Evolutionary conservation across 2,113 vertebrate genomes (phyloP), one percentile per base, ranked within the genome.

Genomic region (Notothenia rossii): DNA sequence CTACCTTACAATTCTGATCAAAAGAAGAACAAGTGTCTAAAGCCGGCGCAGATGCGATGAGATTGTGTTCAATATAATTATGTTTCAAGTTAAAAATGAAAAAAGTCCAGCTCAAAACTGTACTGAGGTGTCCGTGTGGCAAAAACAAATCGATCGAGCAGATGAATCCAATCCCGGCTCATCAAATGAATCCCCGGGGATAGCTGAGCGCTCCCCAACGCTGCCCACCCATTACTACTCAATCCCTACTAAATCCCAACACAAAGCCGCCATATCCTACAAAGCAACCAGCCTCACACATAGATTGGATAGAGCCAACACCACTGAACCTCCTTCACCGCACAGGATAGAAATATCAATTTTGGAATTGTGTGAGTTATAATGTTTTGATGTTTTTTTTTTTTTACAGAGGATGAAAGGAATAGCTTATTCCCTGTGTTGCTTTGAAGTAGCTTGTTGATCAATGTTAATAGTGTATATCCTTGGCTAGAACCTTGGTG

Each of bases 111-210:
- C 73, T 83, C 77, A 77, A 86, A 82, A 70, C 81, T 72, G 72
- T 71, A 86, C 82, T 79, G 78, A 75, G 66, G 79, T 75, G 87
- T 92, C 78, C 65, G 78, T 88, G 88, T 82, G 88, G 89, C 86
- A 83, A 92, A 94, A 94, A 94, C 93, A 94, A 94, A 94, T 94
- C 94, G 76, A 95, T 95, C 84, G 85, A 90, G 85, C 90, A 93
- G 91, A 94, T 93, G 89, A 93, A 91, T 93, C 91, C 93, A 94
- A 93, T 94, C 90, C 85, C 18, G 65, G 77, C 91, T 93, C 92
- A 91, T 93, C 90, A 88, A 82, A 85, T 18, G 88, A 86, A 91
- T 93, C 93, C 88, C 84, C 18, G 5, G 84, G 90, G 93, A 94
- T 77, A 77, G 78, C 72, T 48, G 75, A 79, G 81, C 79, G 85